Evolutionary conservation across 2,888 invertebrate species (phyloP).

Genomic region (Harpalus rufipes): DNA sequence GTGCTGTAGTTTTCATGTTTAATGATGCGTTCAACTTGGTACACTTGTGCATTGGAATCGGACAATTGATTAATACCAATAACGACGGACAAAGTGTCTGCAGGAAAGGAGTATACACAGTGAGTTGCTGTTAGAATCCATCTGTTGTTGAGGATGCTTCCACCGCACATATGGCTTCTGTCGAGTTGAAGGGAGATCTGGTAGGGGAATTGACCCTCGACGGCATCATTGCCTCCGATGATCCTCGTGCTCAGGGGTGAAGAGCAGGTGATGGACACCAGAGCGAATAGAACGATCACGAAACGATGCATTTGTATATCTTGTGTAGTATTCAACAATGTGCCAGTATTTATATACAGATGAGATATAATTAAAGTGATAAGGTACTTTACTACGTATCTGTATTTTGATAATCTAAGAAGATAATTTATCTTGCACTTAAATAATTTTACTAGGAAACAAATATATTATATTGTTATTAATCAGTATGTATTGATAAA

Average conservation of each 20-base stretch:
- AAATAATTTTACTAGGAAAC: no score
- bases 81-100: constrained; percentile 72
- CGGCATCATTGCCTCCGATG: neutral
- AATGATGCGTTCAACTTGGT: constrained; percentile 75
- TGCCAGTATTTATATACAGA: no score
- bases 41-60: constrained; percentile 75
- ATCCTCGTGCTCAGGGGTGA: neutral
- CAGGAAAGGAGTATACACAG: constrained; percentile 71
- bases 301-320: neutral
- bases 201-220: neutral
- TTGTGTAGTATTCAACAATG: no score
- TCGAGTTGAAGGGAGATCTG: constrained; percentile 74
- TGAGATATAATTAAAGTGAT: no score
- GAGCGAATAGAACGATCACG: neutral
- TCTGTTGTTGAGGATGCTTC: constrained; percentile 76
- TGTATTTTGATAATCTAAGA: no score
- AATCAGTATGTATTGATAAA: no score
- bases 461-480: no score
- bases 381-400: no score
- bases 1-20: constrained; percentile 76
- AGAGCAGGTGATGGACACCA: neutral
- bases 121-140: constrained; percentile 79
- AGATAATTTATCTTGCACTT: no score
- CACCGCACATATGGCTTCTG: constrained; percentile 77
- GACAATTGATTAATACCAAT: constrained; percentile 77